Evolutionary conservation across 2,888 invertebrate genomes (phyloP).

Genomic region (Tetrapedia diversipes): DNA sequence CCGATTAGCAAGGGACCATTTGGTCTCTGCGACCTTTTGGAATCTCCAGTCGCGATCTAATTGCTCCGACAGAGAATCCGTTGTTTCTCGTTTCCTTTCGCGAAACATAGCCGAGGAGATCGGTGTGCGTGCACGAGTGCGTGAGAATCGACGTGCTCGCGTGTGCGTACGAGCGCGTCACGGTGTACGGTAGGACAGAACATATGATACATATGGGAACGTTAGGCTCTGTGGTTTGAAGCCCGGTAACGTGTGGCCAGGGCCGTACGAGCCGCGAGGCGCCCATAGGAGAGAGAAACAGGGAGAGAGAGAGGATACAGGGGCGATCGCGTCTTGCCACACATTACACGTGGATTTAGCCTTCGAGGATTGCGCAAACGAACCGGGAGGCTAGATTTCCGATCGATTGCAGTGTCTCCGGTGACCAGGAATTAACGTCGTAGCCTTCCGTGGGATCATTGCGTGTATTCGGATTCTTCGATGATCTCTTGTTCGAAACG

Average conservation of each 20-base stretch:
- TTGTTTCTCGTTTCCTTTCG: conserved; percentile 18
- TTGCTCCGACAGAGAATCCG: conserved; percentile 19
- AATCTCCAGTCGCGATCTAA: conserved; percentile 5
- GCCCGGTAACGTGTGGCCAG: conserved; percentile 79
- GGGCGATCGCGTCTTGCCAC: conserved; percentile 55
- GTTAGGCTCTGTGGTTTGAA: conserved; percentile 81
- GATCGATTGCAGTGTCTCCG: conserved; percentile 45
- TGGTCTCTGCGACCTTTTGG: background rate
- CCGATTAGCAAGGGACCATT: too few species aligned
- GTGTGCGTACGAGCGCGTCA: conserved; percentile 65
- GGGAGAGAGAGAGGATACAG: conserved; percentile 61
- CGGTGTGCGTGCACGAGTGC: conserved; percentile 63
- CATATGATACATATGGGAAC: conserved; percentile 83
- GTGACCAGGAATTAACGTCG: conserved; percentile 45
- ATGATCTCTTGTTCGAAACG: background rate
- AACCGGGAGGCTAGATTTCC: conserved; percentile 30
- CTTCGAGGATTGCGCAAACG: conserved; percentile 47
- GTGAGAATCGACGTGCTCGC: conserved; percentile 68
- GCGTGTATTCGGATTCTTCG: background rate
- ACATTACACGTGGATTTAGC: conserved; percentile 34
- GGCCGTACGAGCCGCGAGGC: conserved; percentile 52
- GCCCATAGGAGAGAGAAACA: conserved; percentile 40
- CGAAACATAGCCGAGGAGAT: conserved; percentile 55
- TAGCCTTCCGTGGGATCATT: conserved; percentile 6
- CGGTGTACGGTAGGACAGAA: conserved; percentile 77